Conservation (phyloP, 2,888 invertebrate species). For the Hemithea aestivaria region DNA sequence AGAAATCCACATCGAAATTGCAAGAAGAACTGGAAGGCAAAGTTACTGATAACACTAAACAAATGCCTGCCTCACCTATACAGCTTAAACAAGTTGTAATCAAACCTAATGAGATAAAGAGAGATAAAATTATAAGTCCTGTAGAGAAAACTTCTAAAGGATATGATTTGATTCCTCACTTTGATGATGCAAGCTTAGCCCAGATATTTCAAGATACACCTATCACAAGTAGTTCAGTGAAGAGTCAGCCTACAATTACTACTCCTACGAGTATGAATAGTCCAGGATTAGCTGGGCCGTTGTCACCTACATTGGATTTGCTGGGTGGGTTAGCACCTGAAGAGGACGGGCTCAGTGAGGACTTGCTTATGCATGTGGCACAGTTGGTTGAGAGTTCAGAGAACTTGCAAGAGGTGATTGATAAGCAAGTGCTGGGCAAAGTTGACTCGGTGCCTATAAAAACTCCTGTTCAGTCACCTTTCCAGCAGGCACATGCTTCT, state of each 20-base stretch:
- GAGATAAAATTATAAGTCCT: slow-evolving; percentile 24
- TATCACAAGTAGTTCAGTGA: slow-evolving; percentile 43
- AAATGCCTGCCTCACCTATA: slow-evolving; percentile 9
- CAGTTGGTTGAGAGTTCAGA: slow-evolving; percentile 83
- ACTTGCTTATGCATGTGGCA: slow-evolving; percentile 86
- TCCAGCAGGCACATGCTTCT: slow-evolving; percentile 37
- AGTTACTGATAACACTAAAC: slow-evolving; percentile 24
- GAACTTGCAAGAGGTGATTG: slow-evolving; percentile 85
- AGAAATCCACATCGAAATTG: slow-evolving; percentile 34
- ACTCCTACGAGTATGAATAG: slow-evolving; percentile 62
- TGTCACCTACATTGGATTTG: slow-evolving; percentile 80
- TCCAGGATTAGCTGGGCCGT: slow-evolving; percentile 71
- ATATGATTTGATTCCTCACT: slow-evolving; percentile 65
- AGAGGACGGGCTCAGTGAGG: slow-evolving; percentile 82
- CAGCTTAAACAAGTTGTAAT: slow-evolving; percentile 28
- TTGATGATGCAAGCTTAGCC: slow-evolving; percentile 72
- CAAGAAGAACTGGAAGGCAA: slow-evolving; percentile 32
- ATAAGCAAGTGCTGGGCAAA: slow-evolving; percentile 80
- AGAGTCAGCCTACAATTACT: slow-evolving; percentile 51
- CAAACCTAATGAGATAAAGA: slow-evolving; percentile 29
- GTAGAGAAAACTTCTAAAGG: slow-evolving; percentile 39
- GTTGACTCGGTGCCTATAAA: slow-evolving; percentile 53
- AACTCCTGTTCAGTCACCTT: slow-evolving; percentile 33
- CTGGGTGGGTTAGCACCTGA: slow-evolving; percentile 81
- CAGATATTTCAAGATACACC: slow-evolving; percentile 69